Evolutionary conservation across 2,113 vertebrate species (phyloP), one percentile per base, ranked within the genome.

Genomic region (Pandion haliaetus): DNA sequence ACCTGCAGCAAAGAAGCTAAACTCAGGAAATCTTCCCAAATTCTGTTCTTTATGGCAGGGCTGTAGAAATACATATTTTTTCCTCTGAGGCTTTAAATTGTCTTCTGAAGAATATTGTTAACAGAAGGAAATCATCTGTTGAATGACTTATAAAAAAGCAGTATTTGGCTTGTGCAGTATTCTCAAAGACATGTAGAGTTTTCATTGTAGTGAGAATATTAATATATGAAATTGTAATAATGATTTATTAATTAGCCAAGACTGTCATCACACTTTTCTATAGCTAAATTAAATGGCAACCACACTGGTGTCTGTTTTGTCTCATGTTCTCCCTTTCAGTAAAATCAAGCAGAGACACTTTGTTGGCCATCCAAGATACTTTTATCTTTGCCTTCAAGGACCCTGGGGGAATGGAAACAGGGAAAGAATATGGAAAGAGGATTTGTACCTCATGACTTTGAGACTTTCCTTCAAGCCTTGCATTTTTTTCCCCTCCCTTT

Each of bases 311-410:
- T 89, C 70, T 94, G 88, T 19, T 88, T 95, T 95, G 82, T 74
- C 40, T 97, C 86, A 73, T 31, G 40, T 74, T 96, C 88, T 90
- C 38, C n/a, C 70, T 91, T 90, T 94, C 62, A 91, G 74, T 78
- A 86, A 94, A 96, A 80, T 77, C 74, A 63, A 57, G 80, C 71
- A 93, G 70, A 90, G 55, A 78, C 93, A 85, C 61, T 95, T 96
- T 82, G 45, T 76, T 96, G 81, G 89, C 74, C 87, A 90, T 91
- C 58, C 3, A 26, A 93, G 50, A 82, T 88, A 76, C n/a, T 95
- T 97, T 96, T 95, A 95, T 95, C 96, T 94, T 89, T 95, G 67
- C 59, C 62, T 90, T 76, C 65, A 81, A 70, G 74, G 59, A 93
- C 80, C 82, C 77, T 36, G 23, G 42, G 88, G 87, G 29, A 96